phyloP scores from a whole-genome alignment of 2,113 vertebrate genomes.

The Donacobius atricapilla region DNA sequence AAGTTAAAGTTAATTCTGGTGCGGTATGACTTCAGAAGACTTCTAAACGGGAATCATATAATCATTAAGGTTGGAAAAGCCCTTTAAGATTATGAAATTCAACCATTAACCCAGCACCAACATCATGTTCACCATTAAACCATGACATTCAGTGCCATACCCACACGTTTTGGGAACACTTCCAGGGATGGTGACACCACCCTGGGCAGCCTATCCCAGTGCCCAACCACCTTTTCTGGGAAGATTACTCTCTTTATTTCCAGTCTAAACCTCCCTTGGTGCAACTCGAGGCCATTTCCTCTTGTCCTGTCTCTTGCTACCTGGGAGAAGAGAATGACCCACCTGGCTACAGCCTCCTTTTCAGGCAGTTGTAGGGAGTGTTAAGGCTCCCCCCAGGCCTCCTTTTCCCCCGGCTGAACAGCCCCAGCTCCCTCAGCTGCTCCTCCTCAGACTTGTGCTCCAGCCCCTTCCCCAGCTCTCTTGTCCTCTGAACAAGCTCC shows the following conservation, averaged over 20 bases:
- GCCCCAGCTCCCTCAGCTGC: neutral
- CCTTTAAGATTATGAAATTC: neutral
- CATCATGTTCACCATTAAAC: neutral
- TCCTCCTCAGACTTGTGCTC: neutral
- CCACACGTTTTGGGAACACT: fast-evolving
- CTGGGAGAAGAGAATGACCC: neutral
- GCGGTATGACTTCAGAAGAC: neutral
- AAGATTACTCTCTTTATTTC: neutral
- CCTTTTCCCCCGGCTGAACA: neutral
- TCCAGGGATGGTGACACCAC: neutral
- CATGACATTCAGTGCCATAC: neutral
- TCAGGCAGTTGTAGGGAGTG: neutral
- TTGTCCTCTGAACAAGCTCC: fast-evolving
- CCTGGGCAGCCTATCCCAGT: neutral
- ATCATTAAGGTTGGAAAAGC: neutral
- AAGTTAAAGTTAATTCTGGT: neutral
- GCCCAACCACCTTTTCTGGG: neutral
- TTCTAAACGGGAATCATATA: neutral
- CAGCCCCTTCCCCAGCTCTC: neutral
- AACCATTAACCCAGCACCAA: neutral
- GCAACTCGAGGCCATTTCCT: neutral
- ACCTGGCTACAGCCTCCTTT: neutral
- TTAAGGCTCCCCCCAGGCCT: neutral
- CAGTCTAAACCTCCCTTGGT: neutral
- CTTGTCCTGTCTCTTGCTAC: neutral